Evolutionary conservation across 1,140 invertebrate species (phyloP), one percentile per base, ranked within the genome.

Genomic region (Ceratina australensis): DNA sequence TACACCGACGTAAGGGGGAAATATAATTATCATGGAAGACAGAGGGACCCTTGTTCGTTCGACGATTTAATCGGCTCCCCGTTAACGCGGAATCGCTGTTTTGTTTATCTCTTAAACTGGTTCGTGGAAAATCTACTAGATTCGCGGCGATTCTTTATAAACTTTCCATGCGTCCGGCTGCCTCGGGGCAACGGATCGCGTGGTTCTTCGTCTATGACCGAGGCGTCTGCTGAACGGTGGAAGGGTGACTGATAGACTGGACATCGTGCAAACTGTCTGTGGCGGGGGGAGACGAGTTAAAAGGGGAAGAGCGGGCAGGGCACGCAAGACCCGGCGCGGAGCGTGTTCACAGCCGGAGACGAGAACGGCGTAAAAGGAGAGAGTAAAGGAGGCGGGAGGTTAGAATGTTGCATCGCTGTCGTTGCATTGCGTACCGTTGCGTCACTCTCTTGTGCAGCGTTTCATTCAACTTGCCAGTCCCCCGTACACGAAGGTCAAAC

Each of bases 401-500:
- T 76, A 76, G 74, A 77, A 61, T 52, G 68, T 78, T 84, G 75
- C 72, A 84, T 80, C 83, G 64, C 28, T 72, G 76, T 78, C 76
- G 76, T 78, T 78, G 67, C 81, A 61, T 78, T 77, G 81, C 78
- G 76, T 77, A 82, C 68, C 80, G 87, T 87, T 91, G 89, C 91
- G 89, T 91, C 89, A 90, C 82, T 88, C 81, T 73, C 81, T 61
- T 82, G 77, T 75, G 78, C 69, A 72, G 79, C 86, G 87, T 90
- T 92, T 92, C 91, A 92, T 92, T 92, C 90, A 91, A 87, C 83
- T 89, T 88, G 83, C 33, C 79, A 81, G 69, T 73, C 75, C 69
- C 81, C 87, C 86, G 84, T 82, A 78, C 33, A 42, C 89, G 91
- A 92, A 92, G 91, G 91, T 92, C 91, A 92, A 91, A 87, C 90